Evolutionary conservation across 2,113 vertebrate species (phyloP), one percentile per base, ranked within the genome.

Genomic region (Lagopus muta): DNA sequence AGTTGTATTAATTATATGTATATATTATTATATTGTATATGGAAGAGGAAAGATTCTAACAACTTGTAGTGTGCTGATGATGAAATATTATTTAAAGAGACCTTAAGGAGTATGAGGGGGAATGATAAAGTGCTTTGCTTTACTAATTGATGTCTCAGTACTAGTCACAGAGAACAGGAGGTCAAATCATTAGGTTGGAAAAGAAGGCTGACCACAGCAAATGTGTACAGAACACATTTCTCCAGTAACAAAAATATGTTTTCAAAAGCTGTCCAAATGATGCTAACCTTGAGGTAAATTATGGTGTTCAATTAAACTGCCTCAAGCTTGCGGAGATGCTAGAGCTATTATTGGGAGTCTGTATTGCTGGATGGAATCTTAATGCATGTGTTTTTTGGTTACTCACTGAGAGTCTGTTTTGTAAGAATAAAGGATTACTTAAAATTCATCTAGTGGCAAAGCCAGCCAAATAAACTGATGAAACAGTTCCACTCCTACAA

Each of bases 241-340:
- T 70, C 13, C 36, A 21, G 13, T 61, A 58, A 62, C 48, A 91
- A 77, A 58, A 67, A 7, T 30, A 8, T 10, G 32, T 48, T 92
- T 77, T 73, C n/a, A 82, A 47, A 76, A 54, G 52, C 86, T 80
- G 30, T 67, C 60, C 60, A 64, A 58, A 55, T 62, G 1, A 2
- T 45, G 14, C 24, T 66, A 65, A 48, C 45, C 88, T 82, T 77
- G 72, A 78, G 83, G 42, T 38, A 60, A 91, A 74, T 62, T 70
- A 19, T 4, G n/a, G 48, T 50, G 79, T 32, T 93, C 79, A 76
- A 3, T 76, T 66, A 88, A 76, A 38, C 34, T 58, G 34, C 64
- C 42, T 4, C 13, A 45, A 77, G 75, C 36, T 80, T 55, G 36
- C 1, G 1, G 72, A 61, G 36, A 42, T 0, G 2, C 40, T 73